Evolutionary conservation across 2,113 vertebrate genomes (phyloP).

Genomic region (Thalassarche chlororhynchos): DNA sequence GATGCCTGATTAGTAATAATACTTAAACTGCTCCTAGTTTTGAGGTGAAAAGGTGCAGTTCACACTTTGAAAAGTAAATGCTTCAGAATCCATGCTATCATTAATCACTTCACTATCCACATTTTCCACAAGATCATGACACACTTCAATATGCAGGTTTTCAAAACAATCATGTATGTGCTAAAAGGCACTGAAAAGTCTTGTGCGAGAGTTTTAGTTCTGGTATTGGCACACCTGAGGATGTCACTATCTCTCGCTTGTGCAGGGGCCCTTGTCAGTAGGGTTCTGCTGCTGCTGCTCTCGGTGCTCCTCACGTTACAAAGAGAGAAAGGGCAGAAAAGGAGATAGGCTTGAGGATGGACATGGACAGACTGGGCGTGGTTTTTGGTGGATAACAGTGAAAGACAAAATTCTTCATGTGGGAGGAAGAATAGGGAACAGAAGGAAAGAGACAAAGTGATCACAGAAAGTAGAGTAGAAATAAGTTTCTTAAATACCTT

Average conservation of each 20-base stretch:
- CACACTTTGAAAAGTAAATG: neutral
- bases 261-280: neutral
- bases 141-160: neutral
- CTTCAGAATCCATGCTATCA: neutral
- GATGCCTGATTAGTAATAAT: neutral
- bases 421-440: neutral
- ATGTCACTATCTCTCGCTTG: neutral
- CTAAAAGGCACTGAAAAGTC: neutral
- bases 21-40: neutral
- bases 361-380: neutral
- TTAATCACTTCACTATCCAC: neutral
- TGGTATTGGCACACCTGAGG: neutral
- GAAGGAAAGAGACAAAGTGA: neutral
- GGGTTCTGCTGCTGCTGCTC: neutral
- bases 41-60: neutral
- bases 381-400: neutral
- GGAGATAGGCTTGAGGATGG: neutral
- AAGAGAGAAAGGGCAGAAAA: neutral
- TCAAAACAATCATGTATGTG: neutral
- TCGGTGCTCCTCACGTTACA: rapidly evolving
- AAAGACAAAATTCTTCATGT: neutral
- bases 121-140: neutral
- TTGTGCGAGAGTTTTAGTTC: neutral
- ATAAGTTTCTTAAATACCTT: neutral
- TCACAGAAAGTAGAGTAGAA: neutral